Conservation (phyloP, 2,113 vertebrate genomes). For the Lagopus muta region DNA sequence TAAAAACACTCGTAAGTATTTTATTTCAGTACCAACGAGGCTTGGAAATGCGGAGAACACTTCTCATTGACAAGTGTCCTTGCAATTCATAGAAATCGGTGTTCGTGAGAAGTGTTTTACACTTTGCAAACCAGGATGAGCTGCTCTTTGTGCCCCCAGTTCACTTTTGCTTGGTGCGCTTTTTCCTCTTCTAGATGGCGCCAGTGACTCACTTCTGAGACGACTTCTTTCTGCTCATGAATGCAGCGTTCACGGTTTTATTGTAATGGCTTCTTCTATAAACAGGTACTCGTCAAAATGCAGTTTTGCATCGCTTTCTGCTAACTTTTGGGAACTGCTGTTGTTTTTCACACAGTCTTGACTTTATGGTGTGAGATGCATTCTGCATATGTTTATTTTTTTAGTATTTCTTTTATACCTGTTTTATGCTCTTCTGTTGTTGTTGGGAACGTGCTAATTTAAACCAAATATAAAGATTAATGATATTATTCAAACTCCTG, state of each 20-base stretch:
- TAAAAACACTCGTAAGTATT: not conserved
- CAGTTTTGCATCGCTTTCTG: not conserved
- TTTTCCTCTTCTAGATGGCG: conserved; percentile 66
- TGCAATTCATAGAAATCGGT: not conserved
- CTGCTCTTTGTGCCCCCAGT: not conserved
- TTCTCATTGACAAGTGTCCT: not conserved
- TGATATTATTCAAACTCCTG: not conserved
- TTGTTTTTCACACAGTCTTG: not conserved
- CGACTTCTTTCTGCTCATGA: not conserved
- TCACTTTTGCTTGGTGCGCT: not conserved
- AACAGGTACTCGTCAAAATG: not conserved
- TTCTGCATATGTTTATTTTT: not conserved
- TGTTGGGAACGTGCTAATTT: not conserved
- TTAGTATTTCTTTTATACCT: not conserved
- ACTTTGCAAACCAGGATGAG: not conserved
- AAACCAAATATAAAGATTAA: not conserved
- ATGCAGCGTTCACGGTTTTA: not conserved
- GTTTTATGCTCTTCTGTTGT: not conserved
- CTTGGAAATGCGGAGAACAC: not conserved
- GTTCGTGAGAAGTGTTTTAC: not conserved
- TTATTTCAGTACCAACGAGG: not conserved
- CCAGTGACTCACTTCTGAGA: conserved; percentile 16
- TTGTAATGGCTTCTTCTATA: not conserved
- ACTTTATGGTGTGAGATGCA: rapidly evolving
- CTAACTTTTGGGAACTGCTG: not conserved